Conservation (phyloP, 2,888 invertebrate species). For the Nemoura dubitans region DNA sequence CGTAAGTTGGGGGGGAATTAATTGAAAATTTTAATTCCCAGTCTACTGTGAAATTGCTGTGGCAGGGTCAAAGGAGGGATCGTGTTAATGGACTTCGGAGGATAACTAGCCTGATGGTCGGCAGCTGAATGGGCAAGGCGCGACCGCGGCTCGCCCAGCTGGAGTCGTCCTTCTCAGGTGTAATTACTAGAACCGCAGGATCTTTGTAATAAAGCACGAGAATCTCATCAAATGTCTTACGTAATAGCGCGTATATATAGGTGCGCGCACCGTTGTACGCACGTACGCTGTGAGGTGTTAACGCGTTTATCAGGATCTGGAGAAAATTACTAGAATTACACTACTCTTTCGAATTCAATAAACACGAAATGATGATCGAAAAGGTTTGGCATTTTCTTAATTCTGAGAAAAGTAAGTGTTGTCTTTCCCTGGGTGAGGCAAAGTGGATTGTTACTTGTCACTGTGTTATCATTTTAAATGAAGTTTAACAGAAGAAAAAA, state of each 20-base stretch:
- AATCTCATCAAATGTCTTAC: not conserved
- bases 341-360: not conserved
- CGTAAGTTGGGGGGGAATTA: constrained; percentile 23
- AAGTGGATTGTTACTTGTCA: not conserved
- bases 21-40: constrained; percentile 32
- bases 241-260: not conserved
- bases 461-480: not conserved
- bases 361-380: not conserved
- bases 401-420: not conserved
- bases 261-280: not conserved
- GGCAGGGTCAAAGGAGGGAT: constrained; percentile 5
- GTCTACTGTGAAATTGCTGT: constrained; percentile 22
- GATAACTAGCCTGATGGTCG: not conserved
- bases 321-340: not conserved
- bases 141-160: not conserved
- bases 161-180: not conserved
- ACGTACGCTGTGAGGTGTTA: not conserved
- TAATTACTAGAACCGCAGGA: not conserved
- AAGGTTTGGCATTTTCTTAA: not conserved
- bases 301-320: not conserved
- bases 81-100: constrained; percentile 24
- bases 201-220: not conserved
- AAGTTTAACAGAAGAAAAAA: not conserved
- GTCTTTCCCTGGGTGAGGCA: not conserved
- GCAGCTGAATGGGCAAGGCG: not conserved